These are phyloP conservation scores for Operophtera brumata DNA, from an alignment of 2,888 invertebrate genomes.

Conservation along the genomic window DNA sequence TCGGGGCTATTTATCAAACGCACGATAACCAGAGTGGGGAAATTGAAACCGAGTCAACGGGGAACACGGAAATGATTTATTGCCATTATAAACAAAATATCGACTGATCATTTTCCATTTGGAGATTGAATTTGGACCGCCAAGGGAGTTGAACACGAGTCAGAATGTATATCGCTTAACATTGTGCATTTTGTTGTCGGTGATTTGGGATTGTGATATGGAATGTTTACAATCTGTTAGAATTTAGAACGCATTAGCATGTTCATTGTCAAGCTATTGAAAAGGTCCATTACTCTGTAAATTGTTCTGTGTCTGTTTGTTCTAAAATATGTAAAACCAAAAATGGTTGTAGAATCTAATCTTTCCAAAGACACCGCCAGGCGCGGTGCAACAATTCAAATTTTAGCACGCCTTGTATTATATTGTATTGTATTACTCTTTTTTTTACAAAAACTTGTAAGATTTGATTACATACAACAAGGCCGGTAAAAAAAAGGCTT, in stretches of 20 bases:
- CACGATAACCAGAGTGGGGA: slow-evolving; percentile 76
- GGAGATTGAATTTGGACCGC: slow-evolving; percentile 66
- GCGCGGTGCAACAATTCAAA: too few species aligned
- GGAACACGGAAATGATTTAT: slow-evolving; percentile 74
- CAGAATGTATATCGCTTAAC: slow-evolving; percentile 43
- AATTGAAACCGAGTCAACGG: slow-evolving; percentile 77
- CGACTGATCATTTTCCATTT: slow-evolving; percentile 74
- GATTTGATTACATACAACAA: too few species aligned
- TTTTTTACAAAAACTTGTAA: too few species aligned
- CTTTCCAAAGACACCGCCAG: background rate
- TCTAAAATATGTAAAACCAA: background rate
- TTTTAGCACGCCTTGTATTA: too few species aligned
- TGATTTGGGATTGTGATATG: slow-evolving; percentile 21
- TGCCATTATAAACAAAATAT: slow-evolving; percentile 75
- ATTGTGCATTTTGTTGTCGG: slow-evolving; percentile 18
- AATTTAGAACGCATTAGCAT: slow-evolving; percentile 17
- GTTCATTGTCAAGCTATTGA: slow-evolving; percentile 12
- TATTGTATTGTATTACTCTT: too few species aligned
- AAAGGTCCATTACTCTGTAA: background rate
- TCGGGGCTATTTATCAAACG: slow-evolving; percentile 76
- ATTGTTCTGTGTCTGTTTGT: background rate
- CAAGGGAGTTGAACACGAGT: slow-evolving; percentile 51
- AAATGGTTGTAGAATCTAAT: background rate
- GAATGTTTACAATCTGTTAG: slow-evolving; percentile 21
- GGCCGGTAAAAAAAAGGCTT: too few species aligned